Percentiles rank a stretch among this genome's conserved stretches.
These are phyloP conservation scores for Oscheius myriophilus DNA, from an alignment of 2,888 invertebrate genomes.

Conservation along the genomic window DNA sequence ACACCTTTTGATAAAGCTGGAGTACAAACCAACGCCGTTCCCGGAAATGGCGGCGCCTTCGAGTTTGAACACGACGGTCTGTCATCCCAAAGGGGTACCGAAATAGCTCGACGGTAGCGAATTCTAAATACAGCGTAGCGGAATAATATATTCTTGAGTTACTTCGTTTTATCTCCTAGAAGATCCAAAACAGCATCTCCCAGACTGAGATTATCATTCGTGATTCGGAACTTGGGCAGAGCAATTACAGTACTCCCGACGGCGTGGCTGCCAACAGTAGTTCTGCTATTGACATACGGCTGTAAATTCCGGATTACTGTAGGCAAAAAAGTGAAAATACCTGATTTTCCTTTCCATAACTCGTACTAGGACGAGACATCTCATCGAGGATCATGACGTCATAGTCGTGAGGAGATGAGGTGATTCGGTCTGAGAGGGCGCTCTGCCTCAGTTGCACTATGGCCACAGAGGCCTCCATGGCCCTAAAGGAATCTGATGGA, in stretches of 20 bases:
- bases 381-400: constrained; percentile 28
- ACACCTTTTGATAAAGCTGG: constrained; percentile 42
- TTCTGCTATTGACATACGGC: constrained; percentile 36
- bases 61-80: neutral
- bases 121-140: constrained; percentile 17
- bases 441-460: constrained; percentile 26
- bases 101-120: constrained; percentile 37
- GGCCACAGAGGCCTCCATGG: constrained; percentile 31
- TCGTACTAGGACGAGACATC: constrained; percentile 18
- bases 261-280: constrained; percentile 44
- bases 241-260: constrained; percentile 41
- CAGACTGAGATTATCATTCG: constrained; percentile 23
- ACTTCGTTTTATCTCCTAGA: constrained; percentile 23
- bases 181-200: constrained; percentile 22
- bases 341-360: constrained; percentile 5
- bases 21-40: constrained; percentile 42
- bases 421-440: constrained; percentile 21
- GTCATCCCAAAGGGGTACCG: constrained; percentile 35
- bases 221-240: constrained; percentile 32
- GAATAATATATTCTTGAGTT: neutral
- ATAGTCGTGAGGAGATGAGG: constrained; percentile 29
- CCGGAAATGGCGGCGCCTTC: constrained; percentile 23
- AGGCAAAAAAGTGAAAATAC: neutral
- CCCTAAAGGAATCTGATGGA: too few relatives aligned
- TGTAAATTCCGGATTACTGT: neutral